phyloP scores from a whole-genome alignment of 2,113 vertebrate species.

The Stercorarius parasiticus region DNA sequence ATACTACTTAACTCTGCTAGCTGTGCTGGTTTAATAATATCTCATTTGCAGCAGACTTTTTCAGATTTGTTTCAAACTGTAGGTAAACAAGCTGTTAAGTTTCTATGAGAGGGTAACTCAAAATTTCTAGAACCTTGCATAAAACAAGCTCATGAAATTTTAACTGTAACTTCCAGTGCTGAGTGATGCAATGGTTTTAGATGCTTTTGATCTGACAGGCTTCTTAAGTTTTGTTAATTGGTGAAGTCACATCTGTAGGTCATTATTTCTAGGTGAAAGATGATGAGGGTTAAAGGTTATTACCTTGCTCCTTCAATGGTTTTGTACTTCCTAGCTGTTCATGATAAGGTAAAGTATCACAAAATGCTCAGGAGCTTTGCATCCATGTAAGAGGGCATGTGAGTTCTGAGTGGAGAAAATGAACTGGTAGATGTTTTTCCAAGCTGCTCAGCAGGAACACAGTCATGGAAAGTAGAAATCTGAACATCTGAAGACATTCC shows the following conservation, averaged over 20 bases:
- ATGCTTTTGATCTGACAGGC: neutral
- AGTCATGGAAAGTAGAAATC: neutral
- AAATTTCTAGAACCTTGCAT: neutral
- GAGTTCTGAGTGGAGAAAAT: neutral
- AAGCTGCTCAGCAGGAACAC: neutral
- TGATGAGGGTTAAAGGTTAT: neutral
- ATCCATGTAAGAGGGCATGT: accelerated
- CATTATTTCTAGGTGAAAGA: neutral
- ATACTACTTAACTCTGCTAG: neutral
- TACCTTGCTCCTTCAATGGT: neutral
- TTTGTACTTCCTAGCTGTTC: neutral
- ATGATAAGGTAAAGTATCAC: neutral
- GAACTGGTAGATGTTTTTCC: neutral
- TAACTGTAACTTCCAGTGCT: neutral
- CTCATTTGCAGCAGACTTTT: neutral
- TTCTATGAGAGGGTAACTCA: neutral
- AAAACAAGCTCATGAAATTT: neutral
- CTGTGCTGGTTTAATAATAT: neutral
- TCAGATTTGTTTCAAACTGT: neutral
- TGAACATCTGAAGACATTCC: neutral
- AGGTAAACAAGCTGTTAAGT: neutral
- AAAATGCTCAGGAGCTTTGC: neutral
- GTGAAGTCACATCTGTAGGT: neutral
- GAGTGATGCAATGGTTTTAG: neutral
- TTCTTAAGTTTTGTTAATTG: neutral